phyloP scores from a whole-genome alignment of 2,888 invertebrate species.

The Alloscopus bannaensis region DNA sequence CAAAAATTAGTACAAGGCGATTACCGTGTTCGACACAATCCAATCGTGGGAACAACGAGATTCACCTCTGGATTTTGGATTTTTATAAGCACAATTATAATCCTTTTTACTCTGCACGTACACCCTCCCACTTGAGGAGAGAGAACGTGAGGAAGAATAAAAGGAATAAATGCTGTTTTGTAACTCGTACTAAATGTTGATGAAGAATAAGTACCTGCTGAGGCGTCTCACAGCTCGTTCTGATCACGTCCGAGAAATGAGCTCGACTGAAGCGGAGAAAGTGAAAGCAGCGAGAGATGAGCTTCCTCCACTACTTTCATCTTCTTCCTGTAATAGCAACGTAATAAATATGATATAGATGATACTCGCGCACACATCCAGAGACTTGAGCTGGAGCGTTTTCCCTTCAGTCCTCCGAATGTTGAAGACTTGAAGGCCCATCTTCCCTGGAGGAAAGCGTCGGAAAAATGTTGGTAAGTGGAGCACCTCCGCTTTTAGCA shows the following conservation, averaged over 20 bases:
- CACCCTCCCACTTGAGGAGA: neutral
- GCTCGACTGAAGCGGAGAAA: slow-evolving; percentile 27
- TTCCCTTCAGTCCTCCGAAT: neutral
- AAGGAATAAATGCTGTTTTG: no score
- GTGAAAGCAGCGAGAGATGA: slow-evolving; percentile 9
- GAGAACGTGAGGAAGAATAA: neutral
- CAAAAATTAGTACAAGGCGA: no score
- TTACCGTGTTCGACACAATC: neutral
- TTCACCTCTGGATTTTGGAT: neutral
- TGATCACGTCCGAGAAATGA: slow-evolving; percentile 18
- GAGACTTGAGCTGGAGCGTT: neutral
- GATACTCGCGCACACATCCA: neutral
- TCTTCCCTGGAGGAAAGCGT: neutral
- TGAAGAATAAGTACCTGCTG: neutral
- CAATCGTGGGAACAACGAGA: neutral
- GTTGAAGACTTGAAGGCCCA: neutral
- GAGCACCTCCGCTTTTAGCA: no score
- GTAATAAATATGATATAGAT: neutral
- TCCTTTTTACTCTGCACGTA: neutral
- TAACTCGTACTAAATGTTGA: neutral
- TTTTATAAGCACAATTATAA: neutral
- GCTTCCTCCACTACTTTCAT: slow-evolving; percentile 20
- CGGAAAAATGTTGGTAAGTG: no score
- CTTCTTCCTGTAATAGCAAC: neutral
- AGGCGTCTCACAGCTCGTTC: neutral